Evolutionary conservation across 1,140 invertebrate genomes (phyloP).

Genomic region (Scaptodrosophila lebanonensis): DNA sequence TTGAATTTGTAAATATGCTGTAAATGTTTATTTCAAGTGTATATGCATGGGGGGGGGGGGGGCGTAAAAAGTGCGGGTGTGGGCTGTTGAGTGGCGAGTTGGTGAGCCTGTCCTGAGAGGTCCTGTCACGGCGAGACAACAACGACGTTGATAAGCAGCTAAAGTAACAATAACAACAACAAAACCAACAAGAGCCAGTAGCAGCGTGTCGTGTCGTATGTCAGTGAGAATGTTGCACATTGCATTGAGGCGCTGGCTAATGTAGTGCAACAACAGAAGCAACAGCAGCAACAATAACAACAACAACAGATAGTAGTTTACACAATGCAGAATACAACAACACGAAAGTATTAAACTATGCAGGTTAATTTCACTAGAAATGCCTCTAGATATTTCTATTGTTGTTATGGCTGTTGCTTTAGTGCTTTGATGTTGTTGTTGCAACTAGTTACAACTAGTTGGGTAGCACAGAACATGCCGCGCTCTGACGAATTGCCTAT

Average conservation of each 20-base stretch:
- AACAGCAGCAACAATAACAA: conserved; percentile 35
- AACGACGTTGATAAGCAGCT: neutral
- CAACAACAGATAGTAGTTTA: conserved; percentile 26
- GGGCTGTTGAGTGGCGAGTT: no score
- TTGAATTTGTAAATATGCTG: no score
- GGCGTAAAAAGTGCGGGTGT: no score
- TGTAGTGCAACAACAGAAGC: conserved; percentile 18
- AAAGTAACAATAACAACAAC: no score
- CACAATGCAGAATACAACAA: no score
- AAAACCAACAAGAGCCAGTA: no score
- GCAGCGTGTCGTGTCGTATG: no score
- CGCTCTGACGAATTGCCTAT: conserved; percentile 36
- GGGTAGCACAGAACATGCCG: no score
- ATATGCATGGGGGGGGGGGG: no score
- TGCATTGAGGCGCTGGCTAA: conserved; percentile 24
- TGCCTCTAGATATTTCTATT: conserved; percentile 33
- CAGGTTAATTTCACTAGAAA: conserved; percentile 66
- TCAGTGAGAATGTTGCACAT: conserved; percentile 21
- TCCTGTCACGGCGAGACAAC: neutral
- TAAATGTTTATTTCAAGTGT: no score
- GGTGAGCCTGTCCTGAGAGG: no score
- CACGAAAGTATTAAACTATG: conserved; percentile 56
- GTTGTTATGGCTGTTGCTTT: neutral
- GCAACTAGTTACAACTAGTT: no score
- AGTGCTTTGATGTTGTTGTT: conserved; percentile 11